These are phyloP conservation scores for Pissodes strobi DNA, from an alignment of 1,140 invertebrate genomes.

Conservation along the genomic window DNA sequence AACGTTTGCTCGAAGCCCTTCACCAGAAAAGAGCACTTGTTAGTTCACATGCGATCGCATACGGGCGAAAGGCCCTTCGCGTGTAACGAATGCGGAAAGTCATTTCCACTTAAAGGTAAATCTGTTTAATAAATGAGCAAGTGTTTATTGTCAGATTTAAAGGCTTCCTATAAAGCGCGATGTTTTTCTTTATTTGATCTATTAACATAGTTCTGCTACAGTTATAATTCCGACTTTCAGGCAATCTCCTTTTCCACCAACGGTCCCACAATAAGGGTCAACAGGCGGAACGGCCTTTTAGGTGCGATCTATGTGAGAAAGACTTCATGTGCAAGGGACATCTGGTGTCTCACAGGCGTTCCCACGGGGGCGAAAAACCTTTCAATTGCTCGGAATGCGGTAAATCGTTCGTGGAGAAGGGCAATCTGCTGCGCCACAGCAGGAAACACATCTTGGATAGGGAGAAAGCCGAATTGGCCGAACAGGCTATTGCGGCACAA, in stretches of 20 bases:
- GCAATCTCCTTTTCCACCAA: slow-evolving; percentile 89
- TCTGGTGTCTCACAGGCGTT: slow-evolving; percentile 84
- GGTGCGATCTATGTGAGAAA: slow-evolving; percentile 95
- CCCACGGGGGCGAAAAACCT: slow-evolving; percentile 84
- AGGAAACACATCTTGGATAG: slow-evolving; percentile 59
- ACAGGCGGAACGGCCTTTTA: slow-evolving; percentile 87
- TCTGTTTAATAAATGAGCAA: too few species aligned
- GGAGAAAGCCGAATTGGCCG: slow-evolving; percentile 23
- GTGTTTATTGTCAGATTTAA: too few species aligned
- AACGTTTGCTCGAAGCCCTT: slow-evolving; percentile 72
- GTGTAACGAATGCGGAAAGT: slow-evolving; percentile 83
- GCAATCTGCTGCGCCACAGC: slow-evolving; percentile 69
- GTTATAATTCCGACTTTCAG: too few species aligned
- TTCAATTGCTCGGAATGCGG: slow-evolving; percentile 76
- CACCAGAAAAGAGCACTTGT: slow-evolving; percentile 71
- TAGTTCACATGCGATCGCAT: slow-evolving; percentile 81
- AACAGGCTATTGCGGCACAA: slow-evolving; percentile 17
- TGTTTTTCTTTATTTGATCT: too few species aligned
- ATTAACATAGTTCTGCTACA: too few species aligned
- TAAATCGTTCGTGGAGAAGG: slow-evolving; percentile 79
- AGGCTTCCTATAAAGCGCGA: too few species aligned
- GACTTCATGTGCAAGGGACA: slow-evolving; percentile 97
- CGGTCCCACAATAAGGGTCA: slow-evolving; percentile 87
- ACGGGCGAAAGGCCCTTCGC: slow-evolving; percentile 84
- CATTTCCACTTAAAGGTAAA: slow-evolving; percentile 77